These are phyloP conservation scores for Ephestia elutella DNA, from an alignment of 1,140 invertebrate species.

Conservation along the genomic window DNA sequence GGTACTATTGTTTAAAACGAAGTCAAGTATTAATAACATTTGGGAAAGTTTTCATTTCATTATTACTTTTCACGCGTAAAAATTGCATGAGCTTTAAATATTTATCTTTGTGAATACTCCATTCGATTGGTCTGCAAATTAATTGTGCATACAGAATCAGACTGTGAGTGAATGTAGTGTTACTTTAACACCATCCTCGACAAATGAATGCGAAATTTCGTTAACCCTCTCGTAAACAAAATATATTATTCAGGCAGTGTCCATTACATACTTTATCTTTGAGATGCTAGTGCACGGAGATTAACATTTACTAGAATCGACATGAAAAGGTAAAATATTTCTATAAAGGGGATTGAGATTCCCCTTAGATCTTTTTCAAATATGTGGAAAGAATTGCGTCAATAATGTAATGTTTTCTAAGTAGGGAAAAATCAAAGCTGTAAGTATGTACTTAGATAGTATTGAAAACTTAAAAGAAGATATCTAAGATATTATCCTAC, in stretches of 20 bases:
- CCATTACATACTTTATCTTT: constrained; percentile 35
- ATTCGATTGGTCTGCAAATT: not conserved
- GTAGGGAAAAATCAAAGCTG: no score
- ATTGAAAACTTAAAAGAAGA: no score
- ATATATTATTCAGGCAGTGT: constrained; percentile 33
- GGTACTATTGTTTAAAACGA: no score
- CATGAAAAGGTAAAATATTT: not conserved
- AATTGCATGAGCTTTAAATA: not conserved
- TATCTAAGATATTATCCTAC: no score
- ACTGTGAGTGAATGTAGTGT: not conserved
- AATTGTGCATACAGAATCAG: not conserved
- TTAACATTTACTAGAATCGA: constrained; percentile 12
- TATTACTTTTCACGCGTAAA: not conserved
- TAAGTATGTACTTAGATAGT: no score
- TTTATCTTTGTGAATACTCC: not conserved
- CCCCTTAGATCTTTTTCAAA: no score
- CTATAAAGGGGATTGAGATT: not conserved
- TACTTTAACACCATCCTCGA: not conserved
- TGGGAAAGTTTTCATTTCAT: no score
- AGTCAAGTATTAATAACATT: no score
- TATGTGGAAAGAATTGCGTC: no score
- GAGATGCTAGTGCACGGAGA: constrained; percentile 15
- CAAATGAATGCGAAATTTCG: constrained; percentile 30
- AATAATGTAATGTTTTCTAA: no score
- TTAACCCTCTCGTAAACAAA: constrained; percentile 26